Conservation (phyloP, 2,888 invertebrate genomes). For the Heliconius cydno region DNA sequence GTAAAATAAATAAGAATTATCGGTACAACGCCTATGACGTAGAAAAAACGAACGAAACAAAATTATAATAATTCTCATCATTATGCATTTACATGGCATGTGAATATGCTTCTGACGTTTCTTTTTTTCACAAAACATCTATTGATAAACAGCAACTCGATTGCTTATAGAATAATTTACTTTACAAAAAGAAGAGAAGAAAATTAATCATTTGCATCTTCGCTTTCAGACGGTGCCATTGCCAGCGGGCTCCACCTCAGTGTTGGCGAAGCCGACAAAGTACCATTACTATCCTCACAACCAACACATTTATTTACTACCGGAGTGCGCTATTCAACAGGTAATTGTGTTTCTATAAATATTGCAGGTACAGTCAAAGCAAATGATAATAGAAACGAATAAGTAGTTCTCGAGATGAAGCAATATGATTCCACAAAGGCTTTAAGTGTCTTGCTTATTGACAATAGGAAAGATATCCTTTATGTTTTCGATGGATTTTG, state of each 20-base stretch:
- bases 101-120: slow-evolving; percentile 55
- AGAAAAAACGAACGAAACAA: background rate
- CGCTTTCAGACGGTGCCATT: slow-evolving; percentile 87
- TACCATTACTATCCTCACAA: slow-evolving; percentile 97
- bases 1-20: background rate
- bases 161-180: slow-evolving; percentile 36
- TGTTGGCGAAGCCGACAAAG: slow-evolving; percentile 93
- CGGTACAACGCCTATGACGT: background rate
- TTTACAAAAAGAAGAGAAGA: slow-evolving; percentile 2
- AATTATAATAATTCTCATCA: slow-evolving; percentile 8
- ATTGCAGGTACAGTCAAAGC: slow-evolving; percentile 18
- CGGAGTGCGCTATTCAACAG: slow-evolving; percentile 97
- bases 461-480: slow-evolving; percentile 11
- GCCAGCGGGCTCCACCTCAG: slow-evolving; percentile 87
- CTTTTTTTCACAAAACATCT: slow-evolving; percentile 42
- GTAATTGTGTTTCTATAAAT: slow-evolving; percentile 63
- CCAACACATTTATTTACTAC: slow-evolving; percentile 95
- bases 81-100: background rate
- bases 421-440: slow-evolving; percentile 4
- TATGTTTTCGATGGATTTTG: background rate
- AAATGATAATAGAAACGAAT: slow-evolving; percentile 29
- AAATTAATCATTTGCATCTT: slow-evolving; percentile 50
- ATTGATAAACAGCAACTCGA: slow-evolving; percentile 37
- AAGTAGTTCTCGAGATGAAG: slow-evolving; percentile 3
- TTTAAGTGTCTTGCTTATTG: background rate